A percentile compares a stretch with the other conserved stretches of the same genome.
These are phyloP conservation scores for Pachyramphus minor DNA, from an alignment of 2,113 vertebrate genomes.

Conservation along the genomic window DNA sequence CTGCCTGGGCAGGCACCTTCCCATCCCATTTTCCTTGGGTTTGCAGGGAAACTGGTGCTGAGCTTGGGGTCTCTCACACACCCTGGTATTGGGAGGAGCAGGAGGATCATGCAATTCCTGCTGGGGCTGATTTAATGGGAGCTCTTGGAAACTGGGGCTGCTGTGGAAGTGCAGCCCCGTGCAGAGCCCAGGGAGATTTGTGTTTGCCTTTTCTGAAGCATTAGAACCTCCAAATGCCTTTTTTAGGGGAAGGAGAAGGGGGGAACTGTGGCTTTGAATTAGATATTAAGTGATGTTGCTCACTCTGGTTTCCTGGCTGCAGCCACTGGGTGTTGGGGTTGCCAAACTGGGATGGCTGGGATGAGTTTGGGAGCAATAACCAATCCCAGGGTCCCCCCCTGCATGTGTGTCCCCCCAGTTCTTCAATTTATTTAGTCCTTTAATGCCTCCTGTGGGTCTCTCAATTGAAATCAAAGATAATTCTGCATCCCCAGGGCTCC, in stretches of 20 bases:
- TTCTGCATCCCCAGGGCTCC: background rate
- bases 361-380: background rate
- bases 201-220: background rate
- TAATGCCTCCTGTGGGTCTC: background rate
- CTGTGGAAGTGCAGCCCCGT: background rate
- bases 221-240: background rate
- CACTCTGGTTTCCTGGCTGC: background rate
- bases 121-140: background rate
- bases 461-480: background rate
- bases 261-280: background rate
- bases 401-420: background rate
- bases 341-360: background rate
- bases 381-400: background rate
- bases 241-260: background rate
- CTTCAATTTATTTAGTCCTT: background rate
- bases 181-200: background rate
- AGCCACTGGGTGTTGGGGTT: fast-evolving
- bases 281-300: background rate
- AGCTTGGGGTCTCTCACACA: fast-evolving
- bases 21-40: fast-evolving
- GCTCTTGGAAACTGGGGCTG: background rate
- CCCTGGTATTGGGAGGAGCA: fast-evolving
- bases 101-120: background rate
- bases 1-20: background rate
- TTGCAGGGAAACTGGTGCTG: background rate